A percentile compares a stretch with the other conserved stretches of the same genome.
Conservation (phyloP, 2,888 invertebrate genomes). For the Leucophenga montana region DNA sequence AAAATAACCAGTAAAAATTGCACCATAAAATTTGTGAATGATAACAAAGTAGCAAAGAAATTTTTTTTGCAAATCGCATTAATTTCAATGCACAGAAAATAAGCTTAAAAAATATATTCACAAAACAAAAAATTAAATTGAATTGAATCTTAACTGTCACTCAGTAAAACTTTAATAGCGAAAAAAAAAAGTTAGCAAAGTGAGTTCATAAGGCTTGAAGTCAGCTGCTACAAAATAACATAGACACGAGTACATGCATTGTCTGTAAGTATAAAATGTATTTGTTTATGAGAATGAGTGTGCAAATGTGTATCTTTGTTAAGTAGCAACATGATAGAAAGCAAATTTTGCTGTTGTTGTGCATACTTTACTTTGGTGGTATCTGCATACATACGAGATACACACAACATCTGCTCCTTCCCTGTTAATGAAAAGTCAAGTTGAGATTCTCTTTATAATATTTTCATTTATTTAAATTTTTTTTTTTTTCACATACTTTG, state of each 20-base stretch:
- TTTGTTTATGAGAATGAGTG: conserved; percentile 2
- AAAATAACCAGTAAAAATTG: neutral
- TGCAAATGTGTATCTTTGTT: conserved; percentile 9
- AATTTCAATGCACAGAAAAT: conserved; percentile 12
- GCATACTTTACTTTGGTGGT: neutral
- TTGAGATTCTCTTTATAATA: conserved; percentile 7
- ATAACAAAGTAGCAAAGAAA: conserved; percentile 14
- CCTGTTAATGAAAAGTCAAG: conserved; percentile 27
- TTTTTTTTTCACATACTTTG: neutral
- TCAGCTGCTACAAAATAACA: neutral
- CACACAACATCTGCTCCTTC: neutral
- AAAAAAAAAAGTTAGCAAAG: conserved; percentile 2
- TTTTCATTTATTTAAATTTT: neutral
- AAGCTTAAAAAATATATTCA: neutral
- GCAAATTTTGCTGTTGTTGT: conserved; percentile 13
- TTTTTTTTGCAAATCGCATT: conserved; percentile 28
- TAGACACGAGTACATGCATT: neutral
- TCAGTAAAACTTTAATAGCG: conserved; percentile 3
- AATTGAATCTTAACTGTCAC: neutral
- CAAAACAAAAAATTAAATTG: neutral
- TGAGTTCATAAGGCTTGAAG: no score
- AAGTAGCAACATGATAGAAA: conserved; percentile 23
- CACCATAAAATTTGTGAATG: neutral
- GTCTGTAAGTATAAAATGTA: neutral
- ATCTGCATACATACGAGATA: no score